Evolutionary conservation across 2,888 invertebrate species (phyloP).

Genomic region (Hipparchia semele): DNA sequence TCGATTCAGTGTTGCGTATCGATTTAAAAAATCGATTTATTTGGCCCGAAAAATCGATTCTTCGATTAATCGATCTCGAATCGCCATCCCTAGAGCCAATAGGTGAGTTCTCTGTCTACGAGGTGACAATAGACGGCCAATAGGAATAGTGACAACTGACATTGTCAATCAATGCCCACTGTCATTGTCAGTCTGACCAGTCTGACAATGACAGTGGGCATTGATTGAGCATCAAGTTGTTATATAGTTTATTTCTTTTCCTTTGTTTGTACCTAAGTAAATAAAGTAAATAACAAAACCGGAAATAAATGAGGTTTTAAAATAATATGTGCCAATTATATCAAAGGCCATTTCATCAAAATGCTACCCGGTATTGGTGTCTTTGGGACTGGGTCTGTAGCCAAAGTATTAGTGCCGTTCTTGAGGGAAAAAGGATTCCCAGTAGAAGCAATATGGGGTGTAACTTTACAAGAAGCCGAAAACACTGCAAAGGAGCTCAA

Average conservation of each 20-base stretch:
- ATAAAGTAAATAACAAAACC: not conserved
- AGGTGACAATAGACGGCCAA: no score
- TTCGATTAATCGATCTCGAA: no score
- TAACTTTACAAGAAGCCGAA: slow-evolving; percentile 90
- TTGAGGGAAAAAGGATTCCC: slow-evolving; percentile 95
- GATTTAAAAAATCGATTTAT: no score
- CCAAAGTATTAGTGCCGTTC: slow-evolving; percentile 94
- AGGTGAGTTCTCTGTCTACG: no score
- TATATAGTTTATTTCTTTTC: not conserved
- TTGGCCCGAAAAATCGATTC: no score
- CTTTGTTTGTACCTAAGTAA: not conserved
- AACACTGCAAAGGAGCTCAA: slow-evolving; percentile 90
- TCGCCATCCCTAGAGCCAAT: no score
- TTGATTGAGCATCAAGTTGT: no score
- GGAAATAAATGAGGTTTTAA: not conserved
- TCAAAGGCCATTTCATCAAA: slow-evolving; percentile 40
- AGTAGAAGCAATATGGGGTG: slow-evolving; percentile 97
- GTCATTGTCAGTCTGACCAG: no score
- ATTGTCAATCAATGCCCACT: no score
- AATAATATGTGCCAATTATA: slow-evolving; percentile 21
- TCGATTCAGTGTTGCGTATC: no score
- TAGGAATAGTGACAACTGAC: no score
- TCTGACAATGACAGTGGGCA: no score
- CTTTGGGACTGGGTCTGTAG: slow-evolving; percentile 95
- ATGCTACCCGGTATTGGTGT: slow-evolving; percentile 98